Base-by-base conservation (phyloP, 2,888 invertebrate genomes). In the Microctonus brassicae region DNA sequence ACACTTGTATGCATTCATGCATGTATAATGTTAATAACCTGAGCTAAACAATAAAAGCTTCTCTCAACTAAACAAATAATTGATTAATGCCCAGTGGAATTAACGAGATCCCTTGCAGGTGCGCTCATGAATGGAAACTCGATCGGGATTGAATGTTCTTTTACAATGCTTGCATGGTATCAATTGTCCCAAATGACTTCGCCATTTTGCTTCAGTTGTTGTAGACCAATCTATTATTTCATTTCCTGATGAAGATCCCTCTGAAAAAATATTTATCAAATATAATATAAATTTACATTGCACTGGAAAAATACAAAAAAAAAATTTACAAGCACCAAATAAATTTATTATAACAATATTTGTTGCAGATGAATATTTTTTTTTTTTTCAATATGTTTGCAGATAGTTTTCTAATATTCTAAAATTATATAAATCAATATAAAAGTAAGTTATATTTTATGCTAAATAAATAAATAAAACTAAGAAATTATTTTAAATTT, bases 71-170 rank as follows among this genome's bases (percentile, higher is more conserved):
- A 36, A 65, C 1, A 65, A 65, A 55, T 24, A 26, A 24, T 55
- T 24, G n/a, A n/a, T n/a, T n/a, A n/a, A 33, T 1, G 26, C 5
- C 20, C 3, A 6, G 24, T 17, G 34, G 11, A 24, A 42, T 17
- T 72, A 78, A 70, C 75, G 75, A 20, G 63, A 80, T 52, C 86
- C 87, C 72, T 87, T 88, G 80, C 92, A 92, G 71, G 89, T 90
- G 65, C 89, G 86, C 77, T 90, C 90, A 80, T 92, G 92, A 7
- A 92, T 88, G 22, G 86, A 82, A 0, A 92, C 86, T 13, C 92
- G 87, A 77, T 92, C 92, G 0, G 92, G 91, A 80, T 90, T 89
- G 83, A 92, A 92, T n/a, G 90, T 91, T 7, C 92, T 86, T 10
- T 90, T 90, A 81, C 92, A 92, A 77, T 87, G 88, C 52, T 88